These are phyloP conservation scores for Chaetodon trifascialis DNA, from an alignment of 2,113 vertebrate genomes.

Conservation along the genomic window DNA sequence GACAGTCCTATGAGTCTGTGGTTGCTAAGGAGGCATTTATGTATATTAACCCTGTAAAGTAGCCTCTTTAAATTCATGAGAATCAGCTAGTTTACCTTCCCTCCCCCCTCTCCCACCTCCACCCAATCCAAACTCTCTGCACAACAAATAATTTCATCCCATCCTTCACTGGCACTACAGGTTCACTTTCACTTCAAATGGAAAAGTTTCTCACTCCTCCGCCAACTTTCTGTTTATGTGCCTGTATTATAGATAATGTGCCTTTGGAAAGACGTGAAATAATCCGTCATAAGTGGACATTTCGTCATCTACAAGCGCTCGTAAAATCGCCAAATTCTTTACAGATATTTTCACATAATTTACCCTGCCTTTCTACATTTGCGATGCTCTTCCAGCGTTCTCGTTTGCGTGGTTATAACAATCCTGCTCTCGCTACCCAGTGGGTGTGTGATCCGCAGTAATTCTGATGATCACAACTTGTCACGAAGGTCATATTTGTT, in stretches of 20 bases:
- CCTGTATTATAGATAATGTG: constrained; percentile 41
- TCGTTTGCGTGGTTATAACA: not conserved
- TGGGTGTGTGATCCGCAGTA: constrained; percentile 27
- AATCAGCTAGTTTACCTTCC: constrained; percentile 74
- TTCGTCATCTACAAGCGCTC: constrained; percentile 39
- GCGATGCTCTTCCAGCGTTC: not conserved
- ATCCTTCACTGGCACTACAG: constrained; percentile 57
- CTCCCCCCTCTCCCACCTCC: not conserved
- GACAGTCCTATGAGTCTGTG: constrained; percentile 60
- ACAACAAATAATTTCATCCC: constrained; percentile 71
- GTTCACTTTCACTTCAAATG: constrained; percentile 62
- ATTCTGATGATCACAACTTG: constrained; percentile 61
- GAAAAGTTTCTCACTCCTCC: constrained; percentile 66
- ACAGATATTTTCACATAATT: constrained; percentile 35
- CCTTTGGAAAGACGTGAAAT: constrained; percentile 36
- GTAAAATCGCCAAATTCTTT: constrained; percentile 9
- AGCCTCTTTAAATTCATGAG: constrained; percentile 85
- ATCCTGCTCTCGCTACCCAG: constrained; percentile 17
- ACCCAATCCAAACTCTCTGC: constrained; percentile 43
- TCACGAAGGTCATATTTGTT: constrained; percentile 66
- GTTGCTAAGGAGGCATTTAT: constrained; percentile 79
- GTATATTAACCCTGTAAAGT: constrained; percentile 82
- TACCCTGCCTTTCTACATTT: constrained; percentile 2
- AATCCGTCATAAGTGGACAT: constrained; percentile 40
- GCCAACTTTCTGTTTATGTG: constrained; percentile 51